Evolutionary conservation across 2,113 vertebrate species (phyloP).

Genomic region (Gulo gulo): DNA sequence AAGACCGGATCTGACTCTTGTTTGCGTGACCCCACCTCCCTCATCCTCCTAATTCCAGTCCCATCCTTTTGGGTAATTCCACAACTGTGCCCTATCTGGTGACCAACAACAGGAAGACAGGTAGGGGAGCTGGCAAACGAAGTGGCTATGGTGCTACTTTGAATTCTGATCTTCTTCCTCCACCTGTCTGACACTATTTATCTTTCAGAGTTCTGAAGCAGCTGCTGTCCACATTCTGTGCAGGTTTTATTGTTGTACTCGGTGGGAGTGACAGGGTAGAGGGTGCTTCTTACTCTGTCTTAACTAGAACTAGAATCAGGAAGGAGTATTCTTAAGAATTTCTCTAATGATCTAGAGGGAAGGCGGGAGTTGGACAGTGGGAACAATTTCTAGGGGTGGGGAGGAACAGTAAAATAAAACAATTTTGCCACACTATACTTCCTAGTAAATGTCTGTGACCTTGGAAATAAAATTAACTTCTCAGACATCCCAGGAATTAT

Average conservation of each 20-base stretch:
- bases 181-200: not conserved
- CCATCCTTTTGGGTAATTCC: not conserved
- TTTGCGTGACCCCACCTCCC: not conserved
- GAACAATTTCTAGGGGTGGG: not conserved
- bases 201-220: not conserved
- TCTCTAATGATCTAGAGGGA: not conserved
- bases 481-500: not conserved
- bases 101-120: not conserved
- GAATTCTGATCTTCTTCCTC: not conserved
- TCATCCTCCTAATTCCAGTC: not conserved
- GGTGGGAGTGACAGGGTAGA: not conserved
- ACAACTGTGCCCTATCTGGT: not conserved
- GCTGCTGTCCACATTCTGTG: not conserved
- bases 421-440: not conserved
- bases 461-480: conserved; percentile 20
- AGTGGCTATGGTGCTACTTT: not conserved
- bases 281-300: not conserved
- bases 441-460: not conserved
- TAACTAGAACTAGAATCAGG: not conserved
- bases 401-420: not conserved
- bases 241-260: not conserved
- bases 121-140: not conserved
- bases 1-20: not conserved
- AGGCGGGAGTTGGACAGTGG: not conserved
- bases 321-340: not conserved